A percentile compares a stretch with the other conserved stretches of the same genome.
Evolutionary conservation across 2,888 invertebrate genomes (phyloP).

Genomic region (Limnephilus marmoratus): DNA sequence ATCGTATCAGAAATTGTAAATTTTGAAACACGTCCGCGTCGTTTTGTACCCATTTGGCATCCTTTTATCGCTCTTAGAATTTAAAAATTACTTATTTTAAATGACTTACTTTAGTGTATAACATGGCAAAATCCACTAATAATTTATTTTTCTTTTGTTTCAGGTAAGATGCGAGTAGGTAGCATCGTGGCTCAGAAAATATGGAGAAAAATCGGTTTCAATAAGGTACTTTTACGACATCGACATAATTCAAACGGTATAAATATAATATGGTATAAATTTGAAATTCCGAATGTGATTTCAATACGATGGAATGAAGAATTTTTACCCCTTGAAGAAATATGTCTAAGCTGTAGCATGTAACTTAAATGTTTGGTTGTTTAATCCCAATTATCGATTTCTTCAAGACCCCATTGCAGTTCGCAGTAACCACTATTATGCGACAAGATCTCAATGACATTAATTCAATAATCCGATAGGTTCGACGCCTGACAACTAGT

Average conservation of each 20-base stretch:
- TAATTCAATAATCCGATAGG: not conserved
- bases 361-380: not conserved
- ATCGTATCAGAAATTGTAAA: too few relatives aligned
- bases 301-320: too few relatives aligned
- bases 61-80: too few relatives aligned
- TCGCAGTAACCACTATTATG: not conserved
- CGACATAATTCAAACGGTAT: not conserved
- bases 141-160: conserved; percentile 17
- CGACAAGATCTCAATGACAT: not conserved
- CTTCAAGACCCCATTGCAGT: not conserved
- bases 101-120: not conserved
- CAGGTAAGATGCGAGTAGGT: not conserved
- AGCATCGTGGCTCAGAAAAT: not conserved
- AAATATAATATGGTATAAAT: too few relatives aligned
- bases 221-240: not conserved
- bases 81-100: too few relatives aligned
- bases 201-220: not conserved
- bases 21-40: too few relatives aligned
- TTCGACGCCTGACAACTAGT: too few relatives aligned
- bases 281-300: too few relatives aligned
- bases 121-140: not conserved
- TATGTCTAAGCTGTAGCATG: not conserved
- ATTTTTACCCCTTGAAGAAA: not conserved
- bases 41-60: too few relatives aligned
- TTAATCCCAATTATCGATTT: not conserved